These are phyloP conservation scores for Heliornis fulica DNA, from an alignment of 2,113 vertebrate genomes.

Conservation along the genomic window DNA sequence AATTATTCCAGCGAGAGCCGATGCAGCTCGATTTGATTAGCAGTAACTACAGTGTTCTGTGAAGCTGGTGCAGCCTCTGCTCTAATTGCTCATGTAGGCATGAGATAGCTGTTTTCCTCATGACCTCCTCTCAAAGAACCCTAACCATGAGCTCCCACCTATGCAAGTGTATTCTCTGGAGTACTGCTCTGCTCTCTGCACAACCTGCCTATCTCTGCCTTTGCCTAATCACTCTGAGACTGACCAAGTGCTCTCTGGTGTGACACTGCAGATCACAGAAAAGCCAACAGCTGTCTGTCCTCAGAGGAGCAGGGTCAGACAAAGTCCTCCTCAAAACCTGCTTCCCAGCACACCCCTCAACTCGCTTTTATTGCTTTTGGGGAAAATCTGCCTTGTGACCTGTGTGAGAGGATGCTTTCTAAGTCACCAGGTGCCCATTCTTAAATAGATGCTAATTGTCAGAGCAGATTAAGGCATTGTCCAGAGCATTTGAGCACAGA, in stretches of 20 bases:
- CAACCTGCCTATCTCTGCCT: background rate
- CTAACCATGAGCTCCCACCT: background rate
- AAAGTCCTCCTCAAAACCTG: background rate
- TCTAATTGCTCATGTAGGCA: slow-evolving; percentile 3
- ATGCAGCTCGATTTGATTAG: background rate
- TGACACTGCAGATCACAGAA: background rate
- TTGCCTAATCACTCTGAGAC: background rate
- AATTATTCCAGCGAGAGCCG: background rate
- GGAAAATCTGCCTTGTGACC: background rate
- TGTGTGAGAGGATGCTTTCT: background rate
- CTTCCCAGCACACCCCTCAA: rapidly evolving
- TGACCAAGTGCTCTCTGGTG: background rate
- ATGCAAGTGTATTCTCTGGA: background rate
- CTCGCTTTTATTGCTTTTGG: rapidly evolving
- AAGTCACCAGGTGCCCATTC: background rate
- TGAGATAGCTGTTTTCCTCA: background rate
- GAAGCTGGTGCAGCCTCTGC: background rate
- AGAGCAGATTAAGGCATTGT: background rate
- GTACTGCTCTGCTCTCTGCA: background rate
- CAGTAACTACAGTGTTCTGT: background rate
- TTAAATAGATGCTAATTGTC: background rate
- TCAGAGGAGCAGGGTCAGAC: background rate
- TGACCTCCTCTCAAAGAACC: background rate
- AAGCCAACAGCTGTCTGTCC: background rate
- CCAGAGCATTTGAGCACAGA: background rate